Conservation (phyloP, 2,888 invertebrate species). For the Masnerella sp. region DNA sequence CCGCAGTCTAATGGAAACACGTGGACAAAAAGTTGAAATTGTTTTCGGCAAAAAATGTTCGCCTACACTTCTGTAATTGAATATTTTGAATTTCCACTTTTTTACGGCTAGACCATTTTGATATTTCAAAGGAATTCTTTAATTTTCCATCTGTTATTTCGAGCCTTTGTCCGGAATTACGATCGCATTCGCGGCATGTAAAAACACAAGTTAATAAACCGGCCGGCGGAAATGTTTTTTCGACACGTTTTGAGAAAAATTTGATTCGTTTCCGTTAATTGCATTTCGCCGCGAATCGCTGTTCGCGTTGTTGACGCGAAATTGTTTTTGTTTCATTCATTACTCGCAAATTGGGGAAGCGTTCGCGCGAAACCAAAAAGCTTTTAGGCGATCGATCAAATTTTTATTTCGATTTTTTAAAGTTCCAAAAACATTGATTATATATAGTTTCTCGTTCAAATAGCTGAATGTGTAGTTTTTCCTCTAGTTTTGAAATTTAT, state of each 20-base stretch:
- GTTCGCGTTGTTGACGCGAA: constrained; percentile 39
- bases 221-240: constrained; percentile 19
- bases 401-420: too few species aligned
- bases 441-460: too few species aligned
- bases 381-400: constrained; percentile 6
- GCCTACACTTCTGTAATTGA: too few species aligned
- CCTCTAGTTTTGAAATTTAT: too few species aligned
- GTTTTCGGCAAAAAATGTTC: too few species aligned
- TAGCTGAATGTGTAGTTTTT: too few species aligned
- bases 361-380: constrained; percentile 9
- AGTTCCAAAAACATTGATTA: too few species aligned
- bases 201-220: constrained; percentile 36
- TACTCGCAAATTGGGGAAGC: constrained; percentile 32
- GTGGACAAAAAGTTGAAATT: too few species aligned
- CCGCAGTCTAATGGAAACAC: too few species aligned
- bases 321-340: constrained; percentile 48
- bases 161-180: constrained; percentile 16
- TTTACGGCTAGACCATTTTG: not conserved
- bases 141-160: constrained; percentile 14
- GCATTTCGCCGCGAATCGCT: constrained; percentile 22
- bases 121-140: constrained; percentile 9
- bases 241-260: constrained; percentile 31
- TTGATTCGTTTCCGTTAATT: constrained; percentile 47
- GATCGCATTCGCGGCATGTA: not conserved
- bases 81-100: not conserved